These are phyloP conservation scores for Lindbergichthys nudifrons DNA, from an alignment of 2,797 vertebrate species.

Conservation along the genomic window DNA sequence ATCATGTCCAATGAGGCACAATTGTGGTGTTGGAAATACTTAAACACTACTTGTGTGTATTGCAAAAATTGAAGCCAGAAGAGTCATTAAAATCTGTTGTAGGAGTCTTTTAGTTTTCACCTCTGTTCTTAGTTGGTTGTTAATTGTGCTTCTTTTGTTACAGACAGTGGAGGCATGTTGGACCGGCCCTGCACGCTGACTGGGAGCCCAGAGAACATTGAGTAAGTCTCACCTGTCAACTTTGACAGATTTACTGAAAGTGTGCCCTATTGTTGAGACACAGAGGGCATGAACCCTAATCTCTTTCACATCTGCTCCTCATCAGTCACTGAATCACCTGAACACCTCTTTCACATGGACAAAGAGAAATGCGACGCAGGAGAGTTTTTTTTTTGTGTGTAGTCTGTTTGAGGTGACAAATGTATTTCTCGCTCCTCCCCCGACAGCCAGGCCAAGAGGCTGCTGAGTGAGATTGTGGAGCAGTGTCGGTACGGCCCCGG, in stretches of 20 bases:
- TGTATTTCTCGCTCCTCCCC: conserved; percentile 39
- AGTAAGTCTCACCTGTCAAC: conserved; percentile 85
- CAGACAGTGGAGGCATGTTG: conserved; percentile 97
- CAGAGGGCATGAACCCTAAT: conserved; percentile 37
- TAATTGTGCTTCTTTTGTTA: conserved; percentile 18
- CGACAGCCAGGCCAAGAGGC: conserved; percentile 94
- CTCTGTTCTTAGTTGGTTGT: too few relatives aligned
- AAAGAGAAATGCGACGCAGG: conserved; percentile 28
- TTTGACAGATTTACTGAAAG: conserved; percentile 42
- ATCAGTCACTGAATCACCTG: conserved; percentile 58
- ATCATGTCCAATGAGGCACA: neutral
- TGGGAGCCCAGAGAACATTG: conserved; percentile 96
- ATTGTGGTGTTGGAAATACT: neutral
- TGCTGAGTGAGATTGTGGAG: conserved; percentile 97
- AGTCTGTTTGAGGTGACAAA: conserved; percentile 41
- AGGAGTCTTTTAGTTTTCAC: neutral
- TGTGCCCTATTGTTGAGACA: conserved; percentile 53
- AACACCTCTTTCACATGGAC: conserved; percentile 46
- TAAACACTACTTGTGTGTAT: neutral
- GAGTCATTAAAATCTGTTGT: neutral
- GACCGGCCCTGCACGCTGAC: conserved; percentile 97
- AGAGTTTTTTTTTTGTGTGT: conserved; percentile 20
- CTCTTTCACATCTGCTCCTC: conserved; percentile 41
- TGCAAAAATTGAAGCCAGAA: neutral
- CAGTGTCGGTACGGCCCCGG: conserved; percentile 97